phyloP scores from a whole-genome alignment of 2,797 vertebrate species.

The Coracias cyanogaster region DNA sequence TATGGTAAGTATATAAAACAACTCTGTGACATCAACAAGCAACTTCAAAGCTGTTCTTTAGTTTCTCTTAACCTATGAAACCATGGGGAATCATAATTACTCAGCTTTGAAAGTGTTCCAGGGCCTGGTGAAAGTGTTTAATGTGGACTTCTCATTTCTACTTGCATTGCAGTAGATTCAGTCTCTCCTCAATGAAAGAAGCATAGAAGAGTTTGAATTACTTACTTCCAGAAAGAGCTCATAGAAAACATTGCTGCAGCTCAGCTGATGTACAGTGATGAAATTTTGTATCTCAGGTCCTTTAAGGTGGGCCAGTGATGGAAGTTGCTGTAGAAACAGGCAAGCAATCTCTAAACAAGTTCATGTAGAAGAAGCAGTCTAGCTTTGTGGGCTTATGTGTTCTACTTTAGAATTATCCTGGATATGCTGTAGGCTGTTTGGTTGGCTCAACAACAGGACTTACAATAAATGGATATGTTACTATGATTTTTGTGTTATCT shows the following conservation, averaged over 20 bases:
- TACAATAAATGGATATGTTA: background rate
- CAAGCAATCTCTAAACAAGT: background rate
- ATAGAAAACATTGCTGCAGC: background rate
- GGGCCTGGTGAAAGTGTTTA: constrained; percentile 44
- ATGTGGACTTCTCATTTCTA: constrained; percentile 42
- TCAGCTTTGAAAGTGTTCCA: constrained; percentile 46
- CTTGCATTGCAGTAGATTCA: background rate
- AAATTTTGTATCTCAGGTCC: background rate
- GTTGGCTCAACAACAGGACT: background rate
- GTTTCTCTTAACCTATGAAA: constrained; percentile 55
- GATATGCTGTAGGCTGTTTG: background rate
- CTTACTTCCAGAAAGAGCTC: background rate
- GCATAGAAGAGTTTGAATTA: constrained; percentile 12
- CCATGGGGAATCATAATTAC: constrained; percentile 9
- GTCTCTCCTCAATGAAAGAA: background rate
- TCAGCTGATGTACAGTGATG: background rate
- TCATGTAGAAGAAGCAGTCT: background rate
- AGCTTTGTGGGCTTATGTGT: background rate
- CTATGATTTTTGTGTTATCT: constrained; percentile 8
- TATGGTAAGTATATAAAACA: constrained; percentile 46
- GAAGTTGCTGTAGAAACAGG: background rate
- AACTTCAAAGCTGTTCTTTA: constrained; percentile 47
- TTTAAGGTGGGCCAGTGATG: background rate
- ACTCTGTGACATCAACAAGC: constrained; percentile 35
- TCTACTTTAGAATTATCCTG: background rate